phyloP scores from a whole-genome alignment of 2,797 vertebrate species.

The Pangasius mekongensis region DNA sequence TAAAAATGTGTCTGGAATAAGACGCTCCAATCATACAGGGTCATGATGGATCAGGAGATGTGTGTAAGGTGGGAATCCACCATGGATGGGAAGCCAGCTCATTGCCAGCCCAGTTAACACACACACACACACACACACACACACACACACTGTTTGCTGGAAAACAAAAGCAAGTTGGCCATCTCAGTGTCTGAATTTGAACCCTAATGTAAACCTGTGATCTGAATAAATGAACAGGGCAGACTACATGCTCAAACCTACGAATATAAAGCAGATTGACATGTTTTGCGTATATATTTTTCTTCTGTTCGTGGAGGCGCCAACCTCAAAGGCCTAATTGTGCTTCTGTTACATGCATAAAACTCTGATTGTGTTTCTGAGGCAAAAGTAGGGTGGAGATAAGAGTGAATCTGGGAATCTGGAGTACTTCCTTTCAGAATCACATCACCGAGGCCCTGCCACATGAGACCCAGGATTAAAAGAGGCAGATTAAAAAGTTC shows the following conservation, averaged over 20 bases:
- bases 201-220: slow-evolving; percentile 5
- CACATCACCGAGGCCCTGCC: slow-evolving; percentile 79
- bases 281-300: slow-evolving; percentile 21
- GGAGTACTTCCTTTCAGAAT: slow-evolving; percentile 82
- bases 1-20: neutral
- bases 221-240: neutral
- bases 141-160: neutral
- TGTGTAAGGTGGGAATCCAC: neutral
- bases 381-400: slow-evolving; percentile 69
- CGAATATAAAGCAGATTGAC: neutral
- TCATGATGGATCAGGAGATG: neutral
- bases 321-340: slow-evolving; percentile 68
- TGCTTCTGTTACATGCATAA: slow-evolving; percentile 73
- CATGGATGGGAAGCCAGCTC: neutral
- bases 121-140: neutral
- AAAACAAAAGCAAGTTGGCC: slow-evolving; percentile 1
- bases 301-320: slow-evolving; percentile 42
- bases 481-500: slow-evolving; percentile 83
- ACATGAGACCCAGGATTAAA: slow-evolving; percentile 83
- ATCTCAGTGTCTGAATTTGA: neutral
- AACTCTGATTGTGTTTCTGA: slow-evolving; percentile 80
- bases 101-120: neutral
- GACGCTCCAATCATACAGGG: too few relatives aligned
- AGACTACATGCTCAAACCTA: neutral
- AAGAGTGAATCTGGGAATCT: slow-evolving; percentile 79